Conservation (phyloP, 1,140 invertebrate genomes). For the Drosophila teissieri region DNA sequence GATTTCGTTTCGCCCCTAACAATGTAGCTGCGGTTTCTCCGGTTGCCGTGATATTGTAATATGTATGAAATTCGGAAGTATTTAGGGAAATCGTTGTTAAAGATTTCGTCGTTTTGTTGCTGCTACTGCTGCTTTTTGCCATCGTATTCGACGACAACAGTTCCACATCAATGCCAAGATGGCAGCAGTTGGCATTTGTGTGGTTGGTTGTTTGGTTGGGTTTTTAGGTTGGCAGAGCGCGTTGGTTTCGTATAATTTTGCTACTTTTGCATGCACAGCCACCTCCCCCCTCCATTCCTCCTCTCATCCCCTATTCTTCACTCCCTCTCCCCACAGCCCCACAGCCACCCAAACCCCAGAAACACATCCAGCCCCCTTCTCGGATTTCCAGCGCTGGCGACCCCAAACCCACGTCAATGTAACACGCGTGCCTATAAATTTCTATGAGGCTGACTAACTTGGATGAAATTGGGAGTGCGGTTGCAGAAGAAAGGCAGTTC, state of each 20-base stretch:
- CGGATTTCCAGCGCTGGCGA: constrained; percentile 10
- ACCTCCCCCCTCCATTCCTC: background rate
- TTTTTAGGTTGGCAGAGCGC: constrained; percentile 36
- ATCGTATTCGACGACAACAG: constrained; percentile 1
- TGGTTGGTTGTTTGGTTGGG: constrained; percentile 28
- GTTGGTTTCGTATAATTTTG: constrained; percentile 60
- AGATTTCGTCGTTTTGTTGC: constrained; percentile 64
- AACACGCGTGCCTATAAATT: constrained; percentile 76
- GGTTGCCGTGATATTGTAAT: constrained; percentile 70
- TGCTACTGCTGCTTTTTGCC: background rate
- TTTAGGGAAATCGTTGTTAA: constrained; percentile 82
- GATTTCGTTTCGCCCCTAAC: constrained; percentile 74
- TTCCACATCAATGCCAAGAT: constrained; percentile 56
- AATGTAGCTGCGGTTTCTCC: constrained; percentile 63
- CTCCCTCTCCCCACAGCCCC: constrained; percentile 3
- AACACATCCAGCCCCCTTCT: background rate
- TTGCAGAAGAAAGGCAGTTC: background rate
- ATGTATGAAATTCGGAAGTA: constrained; percentile 81
- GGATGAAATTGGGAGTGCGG: background rate
- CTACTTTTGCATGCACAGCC: constrained; percentile 51
- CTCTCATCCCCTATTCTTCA: constrained; percentile 1
- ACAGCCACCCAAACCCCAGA: background rate
- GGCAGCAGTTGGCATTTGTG: constrained; percentile 60
- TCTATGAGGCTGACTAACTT: constrained; percentile 40
- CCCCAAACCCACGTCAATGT: constrained; percentile 47